Base-by-base conservation (phyloP, 2,113 vertebrate species). In the Upupa epops region DNA sequence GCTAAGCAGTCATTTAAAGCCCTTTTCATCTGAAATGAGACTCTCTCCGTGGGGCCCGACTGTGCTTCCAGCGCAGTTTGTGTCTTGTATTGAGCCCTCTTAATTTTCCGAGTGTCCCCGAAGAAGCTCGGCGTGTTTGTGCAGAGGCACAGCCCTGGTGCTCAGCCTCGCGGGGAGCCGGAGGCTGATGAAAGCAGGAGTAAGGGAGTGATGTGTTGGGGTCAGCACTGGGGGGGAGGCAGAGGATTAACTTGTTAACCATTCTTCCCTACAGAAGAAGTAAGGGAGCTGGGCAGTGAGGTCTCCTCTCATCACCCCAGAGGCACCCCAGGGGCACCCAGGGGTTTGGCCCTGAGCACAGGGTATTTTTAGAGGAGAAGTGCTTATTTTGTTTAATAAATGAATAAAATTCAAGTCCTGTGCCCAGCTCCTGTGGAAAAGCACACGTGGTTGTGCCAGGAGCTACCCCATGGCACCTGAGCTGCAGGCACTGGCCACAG, bases 11-110 rank as follows among this genome's bases (percentile, higher is more conserved):
- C 92, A 93, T 96, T 95, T 94, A 87, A 93, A 90, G 77, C 61
- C 93, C 90, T 93, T 94, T 94, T 96, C 95, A 94, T 92, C 93
- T 95, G 81, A 92, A 96, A 93, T 95, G 84, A 92, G 83, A 92
- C 92, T 93, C 89, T 94, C 95, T 93, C 82, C 78, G 58, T 90
- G 87, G 68, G 84, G 84, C 52, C 92, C 92, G 84, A 94, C 93
- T 87, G 54, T 55, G 65, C 70, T 94, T 94, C 78, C 76, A 86
- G 37, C 86, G 70, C 86, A 95, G 81, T 45, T 69, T 49, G 37
- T 95, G 88, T 96, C 66, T 94, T 92, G 28, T 87, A 81, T 96
- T 94, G 93, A 84, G 94, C 63, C 54, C 60, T 93, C 63, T 94
- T 95, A 92, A 79, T 96, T 94, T 92, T 92, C 66, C 0, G 1